Conservation (phyloP, 2,797 vertebrate genomes). For the Linurgus olivaceus region DNA sequence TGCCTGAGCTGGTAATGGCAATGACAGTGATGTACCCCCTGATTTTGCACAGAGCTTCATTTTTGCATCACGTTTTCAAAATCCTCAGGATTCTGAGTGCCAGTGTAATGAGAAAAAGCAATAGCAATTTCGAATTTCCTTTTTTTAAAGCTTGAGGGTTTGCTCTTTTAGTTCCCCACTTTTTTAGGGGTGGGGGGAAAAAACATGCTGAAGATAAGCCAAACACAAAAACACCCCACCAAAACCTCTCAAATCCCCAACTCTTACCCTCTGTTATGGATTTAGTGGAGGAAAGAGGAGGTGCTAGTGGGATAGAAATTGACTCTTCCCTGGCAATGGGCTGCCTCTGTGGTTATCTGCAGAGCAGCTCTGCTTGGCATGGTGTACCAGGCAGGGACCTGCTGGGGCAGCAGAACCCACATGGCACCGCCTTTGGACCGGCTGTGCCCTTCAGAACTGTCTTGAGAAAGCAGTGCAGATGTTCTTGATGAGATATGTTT, state of each 20-base stretch:
- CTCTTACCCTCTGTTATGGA: not conserved
- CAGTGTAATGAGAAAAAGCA: not conserved
- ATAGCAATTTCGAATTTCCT: not conserved
- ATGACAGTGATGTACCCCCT: not conserved
- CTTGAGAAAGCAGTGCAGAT: constrained; percentile 16
- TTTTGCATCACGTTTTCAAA: not conserved
- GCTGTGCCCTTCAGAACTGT: not conserved
- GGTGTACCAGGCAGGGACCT: not conserved
- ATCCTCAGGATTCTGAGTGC: not conserved
- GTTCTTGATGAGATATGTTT: constrained; percentile 27
- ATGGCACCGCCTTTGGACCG: not conserved
- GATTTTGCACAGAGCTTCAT: not conserved
- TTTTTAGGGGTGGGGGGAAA: fast-evolving
- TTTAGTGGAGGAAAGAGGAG: not conserved
- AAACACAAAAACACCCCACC: fast-evolving
- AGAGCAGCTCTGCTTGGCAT: not conserved
- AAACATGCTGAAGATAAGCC: fast-evolving
- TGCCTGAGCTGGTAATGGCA: not conserved
- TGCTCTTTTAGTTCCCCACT: not conserved
- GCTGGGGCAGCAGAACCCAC: not conserved
- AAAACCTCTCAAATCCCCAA: not conserved
- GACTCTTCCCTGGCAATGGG: not conserved
- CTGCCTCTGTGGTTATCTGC: not conserved
- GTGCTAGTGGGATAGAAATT: not conserved
- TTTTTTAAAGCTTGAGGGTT: not conserved